Percentiles rank a stretch among this genome's conserved stretches.
These are phyloP conservation scores for Rhodophaea formosa DNA, from an alignment of 2,888 invertebrate species.

Conservation along the genomic window DNA sequence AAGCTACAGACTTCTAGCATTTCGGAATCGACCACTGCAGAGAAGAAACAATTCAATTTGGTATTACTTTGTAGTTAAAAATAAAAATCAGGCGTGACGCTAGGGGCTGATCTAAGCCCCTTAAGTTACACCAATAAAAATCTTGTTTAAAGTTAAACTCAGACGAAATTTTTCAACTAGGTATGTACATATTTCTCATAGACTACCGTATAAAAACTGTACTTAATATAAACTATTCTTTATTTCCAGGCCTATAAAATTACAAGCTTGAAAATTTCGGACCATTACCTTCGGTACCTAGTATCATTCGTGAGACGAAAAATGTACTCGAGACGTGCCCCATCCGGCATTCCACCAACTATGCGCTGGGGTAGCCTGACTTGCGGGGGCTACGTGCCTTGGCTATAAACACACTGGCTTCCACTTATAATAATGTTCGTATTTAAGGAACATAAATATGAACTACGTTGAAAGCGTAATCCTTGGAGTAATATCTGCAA, in stretches of 20 bases:
- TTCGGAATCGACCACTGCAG: too few species aligned
- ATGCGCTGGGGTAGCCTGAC: conserved; percentile 45
- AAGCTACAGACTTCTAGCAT: too few species aligned
- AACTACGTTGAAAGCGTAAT: background rate
- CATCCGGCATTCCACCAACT: conserved; percentile 43
- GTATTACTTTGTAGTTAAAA: too few species aligned
- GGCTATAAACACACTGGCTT: conserved; percentile 49
- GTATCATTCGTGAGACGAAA: conserved; percentile 37
- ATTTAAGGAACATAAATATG: background rate
- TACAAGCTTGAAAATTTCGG: conserved; percentile 50
- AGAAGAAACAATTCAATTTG: too few species aligned
- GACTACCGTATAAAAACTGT: background rate
- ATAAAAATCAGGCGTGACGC: too few species aligned
- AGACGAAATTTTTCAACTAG: background rate
- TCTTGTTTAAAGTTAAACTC: too few species aligned
- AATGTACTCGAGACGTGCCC: conserved; percentile 41
- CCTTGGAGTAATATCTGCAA: too few species aligned
- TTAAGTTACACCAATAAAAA: too few species aligned
- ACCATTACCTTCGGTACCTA: conserved; percentile 51
- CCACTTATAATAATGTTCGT: conserved; percentile 29
- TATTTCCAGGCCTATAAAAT: conserved; percentile 28
- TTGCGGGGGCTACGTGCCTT: conserved; percentile 57
- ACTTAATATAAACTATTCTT: background rate
- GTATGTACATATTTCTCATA: background rate
- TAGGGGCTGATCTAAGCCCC: too few species aligned